Evolutionary conservation across 2,113 vertebrate species (phyloP).

Genomic region (Apodemus sylvaticus): DNA sequence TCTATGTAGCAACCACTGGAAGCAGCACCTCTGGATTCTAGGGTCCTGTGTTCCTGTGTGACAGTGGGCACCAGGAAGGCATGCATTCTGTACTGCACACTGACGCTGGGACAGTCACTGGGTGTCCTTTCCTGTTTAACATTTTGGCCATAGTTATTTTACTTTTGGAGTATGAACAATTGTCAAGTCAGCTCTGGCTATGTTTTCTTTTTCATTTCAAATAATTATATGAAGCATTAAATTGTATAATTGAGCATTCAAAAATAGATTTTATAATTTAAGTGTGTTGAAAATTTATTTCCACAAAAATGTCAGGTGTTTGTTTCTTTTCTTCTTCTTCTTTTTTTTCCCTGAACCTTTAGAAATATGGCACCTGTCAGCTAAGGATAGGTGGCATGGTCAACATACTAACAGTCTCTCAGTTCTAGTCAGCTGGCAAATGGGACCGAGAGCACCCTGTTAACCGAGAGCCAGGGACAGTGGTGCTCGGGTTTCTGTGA

Average conservation of each 20-base stretch:
- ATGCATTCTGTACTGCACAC: background rate
- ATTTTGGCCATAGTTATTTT: constrained; percentile 56
- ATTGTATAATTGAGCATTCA: constrained; percentile 47
- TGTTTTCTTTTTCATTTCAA: constrained; percentile 47
- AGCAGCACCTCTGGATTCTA: background rate
- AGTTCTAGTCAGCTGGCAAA: background rate
- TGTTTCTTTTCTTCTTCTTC: background rate
- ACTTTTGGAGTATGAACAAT: constrained; percentile 41
- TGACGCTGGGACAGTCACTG: background rate
- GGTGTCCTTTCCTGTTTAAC: background rate
- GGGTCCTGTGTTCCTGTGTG: background rate
- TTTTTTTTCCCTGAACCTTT: background rate
- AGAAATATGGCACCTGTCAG: background rate
- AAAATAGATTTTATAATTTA: constrained; percentile 63
- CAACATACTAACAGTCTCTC: accelerated
- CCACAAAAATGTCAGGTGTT: constrained; percentile 43
- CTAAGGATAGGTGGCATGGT: background rate
- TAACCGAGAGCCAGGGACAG: background rate
- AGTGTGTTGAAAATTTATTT: constrained; percentile 46
- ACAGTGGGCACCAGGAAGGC: background rate
- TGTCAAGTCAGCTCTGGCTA: background rate
- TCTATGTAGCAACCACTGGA: background rate
- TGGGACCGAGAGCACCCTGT: background rate
- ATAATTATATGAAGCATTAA: constrained; percentile 57
- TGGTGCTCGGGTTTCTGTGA: background rate